phyloP scores from a whole-genome alignment of 2,113 vertebrate genomes.

The Spizaetus ornatus region DNA sequence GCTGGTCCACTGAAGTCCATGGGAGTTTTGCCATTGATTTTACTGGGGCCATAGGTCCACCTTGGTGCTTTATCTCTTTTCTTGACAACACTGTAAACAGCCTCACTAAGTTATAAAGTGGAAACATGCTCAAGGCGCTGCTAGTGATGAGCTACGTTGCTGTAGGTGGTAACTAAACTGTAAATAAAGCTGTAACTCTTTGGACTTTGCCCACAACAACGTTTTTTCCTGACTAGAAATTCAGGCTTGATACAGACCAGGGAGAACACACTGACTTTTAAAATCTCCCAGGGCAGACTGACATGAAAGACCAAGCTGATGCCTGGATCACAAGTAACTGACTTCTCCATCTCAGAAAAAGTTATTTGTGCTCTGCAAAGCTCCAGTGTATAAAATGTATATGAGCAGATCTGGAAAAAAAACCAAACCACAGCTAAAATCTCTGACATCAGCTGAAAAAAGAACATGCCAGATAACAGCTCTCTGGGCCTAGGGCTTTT shows the following conservation, averaged over 20 bases:
- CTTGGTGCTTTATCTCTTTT: neutral
- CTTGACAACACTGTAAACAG: neutral
- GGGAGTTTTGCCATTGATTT: neutral
- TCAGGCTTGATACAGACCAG: neutral
- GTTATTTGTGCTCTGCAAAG: neutral
- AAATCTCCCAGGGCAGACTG: constrained; percentile 4
- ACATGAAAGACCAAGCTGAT: constrained; percentile 13
- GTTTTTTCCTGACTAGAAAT: neutral
- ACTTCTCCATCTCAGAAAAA: neutral
- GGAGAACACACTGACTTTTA: neutral
- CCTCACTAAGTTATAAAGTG: neutral
- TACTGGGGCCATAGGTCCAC: neutral
- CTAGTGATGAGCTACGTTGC: neutral
- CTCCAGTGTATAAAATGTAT: neutral
- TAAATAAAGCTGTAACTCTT: constrained; percentile 48
- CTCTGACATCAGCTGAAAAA: neutral
- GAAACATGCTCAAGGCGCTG: neutral
- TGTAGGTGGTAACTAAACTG: constrained; percentile 26
- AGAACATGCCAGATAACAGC: neutral
- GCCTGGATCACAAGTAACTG: neutral
- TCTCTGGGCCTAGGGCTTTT: neutral
- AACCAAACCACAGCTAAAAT: neutral
- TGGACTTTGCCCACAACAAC: neutral
- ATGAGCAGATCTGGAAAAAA: neutral
- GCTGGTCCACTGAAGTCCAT: neutral